phyloP scores from a whole-genome alignment of 2,888 invertebrate genomes.

The Tetanocera ferruginea region DNA sequence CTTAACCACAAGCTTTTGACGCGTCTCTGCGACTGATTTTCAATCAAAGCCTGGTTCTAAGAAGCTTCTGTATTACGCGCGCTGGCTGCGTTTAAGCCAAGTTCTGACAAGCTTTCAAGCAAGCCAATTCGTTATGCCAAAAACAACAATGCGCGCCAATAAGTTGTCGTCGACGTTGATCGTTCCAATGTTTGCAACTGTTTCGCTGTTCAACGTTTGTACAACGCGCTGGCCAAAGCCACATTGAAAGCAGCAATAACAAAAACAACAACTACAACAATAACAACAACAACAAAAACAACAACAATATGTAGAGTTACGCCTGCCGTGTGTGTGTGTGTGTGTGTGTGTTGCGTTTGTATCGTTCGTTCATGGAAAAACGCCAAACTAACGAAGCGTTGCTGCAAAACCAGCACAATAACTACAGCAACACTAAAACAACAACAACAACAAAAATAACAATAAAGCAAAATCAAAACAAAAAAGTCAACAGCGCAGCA shows the following conservation, averaged over 20 bases:
- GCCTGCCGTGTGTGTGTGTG: slow-evolving; percentile 34
- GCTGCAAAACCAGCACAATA: slow-evolving; percentile 44
- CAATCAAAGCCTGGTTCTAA: not conserved
- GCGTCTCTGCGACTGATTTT: not conserved
- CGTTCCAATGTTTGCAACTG: slow-evolving; percentile 69
- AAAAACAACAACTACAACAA: slow-evolving; percentile 40
- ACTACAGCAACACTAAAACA: slow-evolving; percentile 36
- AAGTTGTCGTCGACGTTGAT: slow-evolving; percentile 66
- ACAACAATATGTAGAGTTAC: slow-evolving; percentile 38
- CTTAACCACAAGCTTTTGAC: not conserved
- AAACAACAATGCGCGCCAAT: slow-evolving; percentile 63
- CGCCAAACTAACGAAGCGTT: slow-evolving; percentile 47
- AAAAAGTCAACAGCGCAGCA: not conserved
- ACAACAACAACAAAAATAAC: slow-evolving; percentile 32
- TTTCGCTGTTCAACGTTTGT: slow-evolving; percentile 55
- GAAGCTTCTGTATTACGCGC: slow-evolving; percentile 30
- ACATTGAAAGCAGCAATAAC: slow-evolving; percentile 41
- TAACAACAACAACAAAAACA: slow-evolving; percentile 27
- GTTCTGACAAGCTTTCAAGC: not conserved
- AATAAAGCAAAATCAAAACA: slow-evolving; percentile 33
- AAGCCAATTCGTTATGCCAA: slow-evolving; percentile 24
- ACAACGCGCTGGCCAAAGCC: not conserved
- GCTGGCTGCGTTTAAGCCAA: slow-evolving; percentile 16
- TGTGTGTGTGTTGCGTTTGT: slow-evolving; percentile 26
- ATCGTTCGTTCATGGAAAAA: slow-evolving; percentile 2